Base-by-base conservation (phyloP, 2,113 vertebrate species). In the Rostratula benghalensis region DNA sequence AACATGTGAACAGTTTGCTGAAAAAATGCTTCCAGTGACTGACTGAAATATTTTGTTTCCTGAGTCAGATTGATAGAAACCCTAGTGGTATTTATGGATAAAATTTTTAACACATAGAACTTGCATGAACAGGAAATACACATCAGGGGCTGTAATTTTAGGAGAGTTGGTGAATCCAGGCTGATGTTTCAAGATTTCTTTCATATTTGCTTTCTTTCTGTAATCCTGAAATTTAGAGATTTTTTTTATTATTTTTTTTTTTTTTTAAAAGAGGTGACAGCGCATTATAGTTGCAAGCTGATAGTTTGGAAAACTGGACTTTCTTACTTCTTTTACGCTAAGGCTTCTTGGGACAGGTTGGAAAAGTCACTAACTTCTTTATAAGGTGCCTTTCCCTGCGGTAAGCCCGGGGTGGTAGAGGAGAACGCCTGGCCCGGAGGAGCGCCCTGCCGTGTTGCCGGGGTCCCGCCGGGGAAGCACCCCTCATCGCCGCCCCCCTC, bases 11-110 rank as follows among this genome's bases (percentile, higher is more conserved):
- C 19, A 53, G 33, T 88, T 94, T 93, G 86, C 82, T 86, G 56
- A 68, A 81, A 93, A 93, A 80, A 33, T 50, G 31, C 53, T 94
- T 84, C 48, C 60, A 82, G 39, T 35, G 73, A 84, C 54, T 89
- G 75, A 43, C 46, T 75, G 73, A 92, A 96, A 64, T 90, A 75
- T 59, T 89, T 80, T 94, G n/a, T 94, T 92, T 87, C 82, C 69
- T 12, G 64, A 96, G 57, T 79, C 33, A 35, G 39, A 89, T 11
- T 91, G 83, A 78, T 82, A 79, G 90, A 65, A 94, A 94, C 82
- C 53, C 56, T 81, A 41, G 68, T 46, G 65, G 15, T 89, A 81
- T 96, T 84, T 93, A 82, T 75, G 86, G 92, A 57, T 50, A 27
- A 50, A 75, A 78, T 64, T 95, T 89, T 56, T 71, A 82, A 31